Evolutionary conservation across 2,113 vertebrate species (phyloP).

Genomic region (Lipophrys pholis): DNA sequence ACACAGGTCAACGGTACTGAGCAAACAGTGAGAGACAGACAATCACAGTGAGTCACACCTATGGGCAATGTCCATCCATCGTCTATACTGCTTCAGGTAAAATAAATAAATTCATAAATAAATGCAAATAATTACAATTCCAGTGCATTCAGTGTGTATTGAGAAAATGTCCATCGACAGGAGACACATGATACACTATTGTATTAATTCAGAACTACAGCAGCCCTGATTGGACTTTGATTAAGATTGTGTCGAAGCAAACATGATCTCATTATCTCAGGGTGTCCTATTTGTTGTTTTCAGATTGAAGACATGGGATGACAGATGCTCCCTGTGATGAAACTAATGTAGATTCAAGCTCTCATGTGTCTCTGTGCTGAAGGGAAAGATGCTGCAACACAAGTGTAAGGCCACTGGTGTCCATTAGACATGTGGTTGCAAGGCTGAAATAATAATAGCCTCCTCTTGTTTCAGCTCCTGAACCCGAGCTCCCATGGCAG

Average conservation of each 20-base stretch:
- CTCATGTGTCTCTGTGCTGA: conserved; percentile 14
- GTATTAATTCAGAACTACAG: too few species aligned
- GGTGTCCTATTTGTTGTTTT: conserved; percentile 5
- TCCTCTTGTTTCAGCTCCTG: conserved; percentile 5
- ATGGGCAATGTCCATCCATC: too few species aligned
- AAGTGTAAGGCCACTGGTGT: conserved; percentile 6
- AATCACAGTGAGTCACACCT: too few species aligned
- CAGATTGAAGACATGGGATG: conserved; percentile 16
- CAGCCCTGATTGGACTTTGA: background rate
- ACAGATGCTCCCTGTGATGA: background rate
- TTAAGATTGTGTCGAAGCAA: background rate
- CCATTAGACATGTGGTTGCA: conserved; percentile 10
- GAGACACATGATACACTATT: too few species aligned
- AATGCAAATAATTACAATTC: too few species aligned
- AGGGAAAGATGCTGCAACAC: conserved; percentile 37
- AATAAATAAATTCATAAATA: too few species aligned
- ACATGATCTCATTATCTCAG: background rate
- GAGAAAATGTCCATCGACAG: background rate
- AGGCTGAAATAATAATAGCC: conserved; percentile 36
- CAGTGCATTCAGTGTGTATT: background rate
- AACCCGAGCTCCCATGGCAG: background rate
- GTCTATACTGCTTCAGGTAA: too few species aligned
- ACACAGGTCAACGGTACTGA: too few species aligned
- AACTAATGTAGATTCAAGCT: conserved; percentile 28
- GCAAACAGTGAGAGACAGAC: too few species aligned